Base-by-base conservation (phyloP, 2,113 vertebrate species). In the Hippoglossus stenolepis region DNA sequence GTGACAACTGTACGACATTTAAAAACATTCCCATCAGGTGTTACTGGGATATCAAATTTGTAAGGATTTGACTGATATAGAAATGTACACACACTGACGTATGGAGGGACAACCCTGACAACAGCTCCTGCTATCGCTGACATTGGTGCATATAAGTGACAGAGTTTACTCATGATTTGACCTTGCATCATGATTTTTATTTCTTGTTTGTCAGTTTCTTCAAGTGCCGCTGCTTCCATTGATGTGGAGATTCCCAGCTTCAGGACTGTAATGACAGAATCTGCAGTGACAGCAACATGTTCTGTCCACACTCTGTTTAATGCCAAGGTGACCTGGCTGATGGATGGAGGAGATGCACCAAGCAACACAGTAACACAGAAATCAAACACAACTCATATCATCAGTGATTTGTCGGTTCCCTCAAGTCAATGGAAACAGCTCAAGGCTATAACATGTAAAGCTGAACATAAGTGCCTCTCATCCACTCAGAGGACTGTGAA, bases 381-480 rank as follows among this genome's bases (percentile, higher is more conserved):
- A 2, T 35, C 0, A 7, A 82, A 85, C 13, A 3, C 14, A 21
- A 69, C 77, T 28, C 23, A 70, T 69, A 12, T 40, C 2, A 53
- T 64, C 40, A 86, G 76, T 31, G 59, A 13, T 11, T 5, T 93
- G 57, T 79, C 7, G 0, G 18, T 92, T 45, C 0, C 64, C 3
- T 15, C 0, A 2, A 10, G 3, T 1, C 0, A 26, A 0, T 94
- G 90, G 92, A 79, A 81, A 65, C 2, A 3, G 0, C 12, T 69
- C 5, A 68, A 31, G 5, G 1, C 0, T 3, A 0, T 94, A 20
- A 87, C 57, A 58, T 94, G 93, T 81, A 80, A 6, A 85, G 92
- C 68, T 35, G 45, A 80, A 23, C 91, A 94, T 79, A 35, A 1
- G 2, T 94, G 94, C 74, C 79, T 91, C n/a, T 4, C 40, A 5